Percentiles rank a stretch among this genome's conserved stretches.
phyloP scores from a whole-genome alignment of 1,140 invertebrate genomes.

The Dendroctonus ponderosae region DNA sequence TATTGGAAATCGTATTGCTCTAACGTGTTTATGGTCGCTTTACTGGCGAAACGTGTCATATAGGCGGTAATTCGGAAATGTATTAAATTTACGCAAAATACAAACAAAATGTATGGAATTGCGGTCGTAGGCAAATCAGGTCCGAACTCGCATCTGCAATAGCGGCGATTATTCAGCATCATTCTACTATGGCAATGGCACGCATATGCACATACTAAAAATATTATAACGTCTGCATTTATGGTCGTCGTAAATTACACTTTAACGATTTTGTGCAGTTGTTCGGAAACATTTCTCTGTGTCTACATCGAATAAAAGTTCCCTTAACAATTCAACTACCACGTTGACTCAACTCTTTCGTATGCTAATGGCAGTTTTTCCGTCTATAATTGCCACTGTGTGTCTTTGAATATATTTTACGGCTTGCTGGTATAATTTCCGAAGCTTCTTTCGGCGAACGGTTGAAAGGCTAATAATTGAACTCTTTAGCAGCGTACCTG shows the following conservation, averaged over 20 bases:
- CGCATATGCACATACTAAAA: conserved; percentile 48
- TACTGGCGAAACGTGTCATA: conserved; percentile 25
- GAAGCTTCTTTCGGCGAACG: neutral
- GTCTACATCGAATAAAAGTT: neutral
- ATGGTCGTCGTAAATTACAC: conserved; percentile 47
- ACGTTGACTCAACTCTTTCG: conserved; percentile 1
- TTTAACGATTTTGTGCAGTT: conserved; percentile 50
- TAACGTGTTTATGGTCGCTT: conserved; percentile 16
- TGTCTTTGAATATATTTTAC: neutral
- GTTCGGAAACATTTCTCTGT: conserved; percentile 45
- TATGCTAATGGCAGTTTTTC: neutral
- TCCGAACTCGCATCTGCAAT: conserved; percentile 9
- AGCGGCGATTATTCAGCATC: conserved; percentile 28
- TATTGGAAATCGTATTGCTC: conserved; percentile 5
- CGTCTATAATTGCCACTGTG: neutral
- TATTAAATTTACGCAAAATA: conserved; percentile 36
- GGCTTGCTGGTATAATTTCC: neutral
- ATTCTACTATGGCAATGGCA: conserved; percentile 41
- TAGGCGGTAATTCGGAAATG: conserved; percentile 22
- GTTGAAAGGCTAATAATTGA: neutral
- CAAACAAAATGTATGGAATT: conserved; percentile 36
- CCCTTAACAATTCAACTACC: neutral
- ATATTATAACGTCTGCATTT: conserved; percentile 50
- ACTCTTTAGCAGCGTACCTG: conserved; percentile 33
- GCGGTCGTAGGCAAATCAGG: conserved; percentile 18